Evolutionary conservation across 2,113 vertebrate genomes (phyloP), one percentile per base, ranked within the genome.

Genomic region (Trichomycterus rosablanca): DNA sequence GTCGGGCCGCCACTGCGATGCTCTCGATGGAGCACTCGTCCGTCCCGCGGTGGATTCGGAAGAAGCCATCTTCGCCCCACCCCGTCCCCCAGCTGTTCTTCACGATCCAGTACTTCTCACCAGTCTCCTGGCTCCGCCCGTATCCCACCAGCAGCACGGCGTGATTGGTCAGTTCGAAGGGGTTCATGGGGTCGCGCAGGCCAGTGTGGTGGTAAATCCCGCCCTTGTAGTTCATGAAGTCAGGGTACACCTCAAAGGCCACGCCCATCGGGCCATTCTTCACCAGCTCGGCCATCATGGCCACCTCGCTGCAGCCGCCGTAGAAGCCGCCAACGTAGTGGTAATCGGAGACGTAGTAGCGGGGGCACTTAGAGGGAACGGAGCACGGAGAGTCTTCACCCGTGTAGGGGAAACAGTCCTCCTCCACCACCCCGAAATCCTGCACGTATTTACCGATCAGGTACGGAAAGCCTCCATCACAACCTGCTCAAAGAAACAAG

Each of bases 1-100:
- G 94, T 0, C 70, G 89, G 53, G 92, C 90, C 0, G 89, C 81
- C 0, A 89, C 82, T 0, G 93, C 93, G 34, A 97, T 96, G 76
- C 96, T 98, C 77, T 99, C 95, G 1, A 98, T 91, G 0, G 88
- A 79, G 45, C 95, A 97, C 74, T 99, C 95, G 1, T 99, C 89
- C 0, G 73, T 80, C 16, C 95, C 95, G 2, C 96, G 75, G 28
- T 87, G 93, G 79, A 99, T 97, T n/a, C 90, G 75, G 87, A 99
- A 98, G 82, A 82, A 98, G 2, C 96, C 96, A 0, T 73, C 23
- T 72, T 98, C 96, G 0, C 95, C 95, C 96, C 96, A 99, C 0
- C 1, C 0, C 0, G 48, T 42, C 22, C 96, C 89, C 95, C 95
- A 99, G 78, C 95, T 98, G 83, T 99, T 98, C 80, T 99, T 97